Evolutionary conservation across 2,888 invertebrate species (phyloP).

Genomic region (Shargacucullia verbasci): DNA sequence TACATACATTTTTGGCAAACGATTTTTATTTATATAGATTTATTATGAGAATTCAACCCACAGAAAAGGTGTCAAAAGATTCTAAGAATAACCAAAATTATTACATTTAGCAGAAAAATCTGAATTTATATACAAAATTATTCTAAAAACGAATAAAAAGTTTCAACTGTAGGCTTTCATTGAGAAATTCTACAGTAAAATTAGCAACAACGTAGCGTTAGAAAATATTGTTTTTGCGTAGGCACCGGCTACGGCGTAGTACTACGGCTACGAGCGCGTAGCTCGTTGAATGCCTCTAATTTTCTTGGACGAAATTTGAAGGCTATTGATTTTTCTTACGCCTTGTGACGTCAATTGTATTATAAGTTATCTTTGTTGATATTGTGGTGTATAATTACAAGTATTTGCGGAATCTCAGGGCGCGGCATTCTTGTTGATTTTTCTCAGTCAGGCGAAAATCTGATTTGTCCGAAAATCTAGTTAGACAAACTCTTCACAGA

Average conservation of each 20-base stretch:
- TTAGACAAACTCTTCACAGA: too few species aligned
- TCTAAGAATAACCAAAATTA: conserved; percentile 6
- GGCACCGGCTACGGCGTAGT: conserved; percentile 71
- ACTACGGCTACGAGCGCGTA: conserved; percentile 63
- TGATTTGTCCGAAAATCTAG: too few species aligned
- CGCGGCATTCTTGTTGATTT: too few species aligned
- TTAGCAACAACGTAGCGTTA: conserved; percentile 43
- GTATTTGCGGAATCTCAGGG: too few species aligned
- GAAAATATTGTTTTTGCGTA: conserved; percentile 65
- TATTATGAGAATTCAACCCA: too few species aligned
- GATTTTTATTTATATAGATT: too few species aligned
- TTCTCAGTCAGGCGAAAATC: too few species aligned
- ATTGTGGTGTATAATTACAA: not conserved
- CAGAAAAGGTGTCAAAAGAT: not conserved
- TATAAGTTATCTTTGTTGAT: conserved; percentile 19
- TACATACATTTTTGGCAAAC: too few species aligned
- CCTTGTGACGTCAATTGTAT: conserved; percentile 30
- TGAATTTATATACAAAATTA: conserved; percentile 40
- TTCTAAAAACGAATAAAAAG: conserved; percentile 22
- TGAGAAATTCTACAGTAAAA: conserved; percentile 52
- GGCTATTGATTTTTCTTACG: conserved; percentile 35
- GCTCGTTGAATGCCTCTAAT: conserved; percentile 40
- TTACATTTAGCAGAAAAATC: conserved; percentile 16
- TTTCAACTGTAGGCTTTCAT: conserved; percentile 44
- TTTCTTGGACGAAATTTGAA: conserved; percentile 49